Base-by-base conservation (phyloP, 53 echinoderm and acorn worm genomes). In the Actinopyga echinites region DNA sequence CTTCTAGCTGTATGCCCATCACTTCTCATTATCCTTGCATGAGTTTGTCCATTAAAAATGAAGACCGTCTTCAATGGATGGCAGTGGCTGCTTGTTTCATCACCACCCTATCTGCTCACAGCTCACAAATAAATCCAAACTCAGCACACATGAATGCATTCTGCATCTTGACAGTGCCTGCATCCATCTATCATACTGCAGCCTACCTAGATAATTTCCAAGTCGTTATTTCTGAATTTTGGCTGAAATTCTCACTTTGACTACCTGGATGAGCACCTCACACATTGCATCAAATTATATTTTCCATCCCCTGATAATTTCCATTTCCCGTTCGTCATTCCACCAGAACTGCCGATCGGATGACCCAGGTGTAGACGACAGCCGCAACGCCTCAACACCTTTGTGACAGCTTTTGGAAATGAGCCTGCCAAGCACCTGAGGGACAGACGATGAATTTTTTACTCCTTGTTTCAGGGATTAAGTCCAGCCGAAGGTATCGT, bases 331-430 rank as follows among this genome's bases (percentile, higher is more conserved):
- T 71, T 40, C 26, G 71, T 44, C 71, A 9, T 71, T 71, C 24
- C 42, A 40, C 23, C 71, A 25, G 42, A 71, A 44, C 40, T 71
- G 37, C 78, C 10, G 54, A 78, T 78, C 78, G 31, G 57, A 52
- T 78, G 78, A 78, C 78, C 78, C 78, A 78, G 78, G 78, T 78
- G 78, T 78, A 78, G 78, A 78, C 78, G 57, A 78, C 54, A 52
- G 33, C 54, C 55, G 54, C 78, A 78, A 78, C 57, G 78, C 78
- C 78, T 78, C 32, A 78, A 78, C 78, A 56, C 78, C 78, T 78
- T 52, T 55, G 55, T 56, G 78, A 78, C 78, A 78, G 78, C 78
- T 78, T 56, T 33, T 33, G 55, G 15, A 55, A 78, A 78, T 78
- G 54, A 78, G 33, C 57, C 78, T 54, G n/a, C 32, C 49, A 52